Conservation (phyloP, 2,888 invertebrate species). For the Uloborus plumipes region DNA sequence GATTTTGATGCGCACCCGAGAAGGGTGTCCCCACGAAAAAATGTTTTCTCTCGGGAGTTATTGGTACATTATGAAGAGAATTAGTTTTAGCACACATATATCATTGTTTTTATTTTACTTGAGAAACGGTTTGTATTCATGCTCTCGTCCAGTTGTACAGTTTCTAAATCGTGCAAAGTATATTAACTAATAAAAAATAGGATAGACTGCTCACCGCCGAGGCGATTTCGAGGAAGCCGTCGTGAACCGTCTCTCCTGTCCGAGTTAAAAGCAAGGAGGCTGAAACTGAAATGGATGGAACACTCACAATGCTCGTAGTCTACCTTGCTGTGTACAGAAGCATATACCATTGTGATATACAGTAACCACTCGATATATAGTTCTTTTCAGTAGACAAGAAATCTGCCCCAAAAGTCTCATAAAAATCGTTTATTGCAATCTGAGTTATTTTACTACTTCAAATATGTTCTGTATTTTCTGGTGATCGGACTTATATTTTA, state of each 20-base stretch:
- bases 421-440: too few relatives aligned
- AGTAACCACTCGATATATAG: too few relatives aligned
- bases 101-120: conserved; percentile 61
- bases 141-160: conserved; percentile 64
- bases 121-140: conserved; percentile 64
- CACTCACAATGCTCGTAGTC: too few relatives aligned
- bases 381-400: too few relatives aligned
- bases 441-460: too few relatives aligned
- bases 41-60: conserved; percentile 52
- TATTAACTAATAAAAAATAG: conserved; percentile 55
- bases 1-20: conserved; percentile 57
- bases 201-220: conserved; percentile 62
- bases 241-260: conserved; percentile 59
- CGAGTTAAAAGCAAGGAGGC: too few relatives aligned
- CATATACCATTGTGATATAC: too few relatives aligned
- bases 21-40: conserved; percentile 35
- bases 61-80: conserved; percentile 53
- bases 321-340: too few relatives aligned
- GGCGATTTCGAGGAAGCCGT: conserved; percentile 60
- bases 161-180: conserved; percentile 65
- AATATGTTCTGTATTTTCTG: too few relatives aligned
- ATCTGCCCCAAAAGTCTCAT: too few relatives aligned
- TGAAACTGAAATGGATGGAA: too few relatives aligned
- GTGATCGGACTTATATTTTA: too few relatives aligned
- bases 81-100: conserved; percentile 64